Evolutionary conservation across 2,797 vertebrate genomes (phyloP).

Genomic region (Antennarius maculatus): DNA sequence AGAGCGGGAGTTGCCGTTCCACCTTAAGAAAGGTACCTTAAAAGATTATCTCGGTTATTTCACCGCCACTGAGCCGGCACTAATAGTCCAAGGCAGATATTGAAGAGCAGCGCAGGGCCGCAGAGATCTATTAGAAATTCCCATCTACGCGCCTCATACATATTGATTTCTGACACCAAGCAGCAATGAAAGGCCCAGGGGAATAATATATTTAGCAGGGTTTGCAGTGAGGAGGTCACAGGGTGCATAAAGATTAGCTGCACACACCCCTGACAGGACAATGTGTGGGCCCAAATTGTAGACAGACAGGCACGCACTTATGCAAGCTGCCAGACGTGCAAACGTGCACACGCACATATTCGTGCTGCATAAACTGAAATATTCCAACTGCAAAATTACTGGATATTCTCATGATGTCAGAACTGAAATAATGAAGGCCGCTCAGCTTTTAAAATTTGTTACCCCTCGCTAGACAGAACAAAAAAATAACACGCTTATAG

Average conservation of each 20-base stretch:
- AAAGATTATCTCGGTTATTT: conserved; percentile 99
- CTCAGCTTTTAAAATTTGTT: conserved; percentile 36
- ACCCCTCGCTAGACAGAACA: conserved; percentile 16
- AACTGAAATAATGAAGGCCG: conserved; percentile 19
- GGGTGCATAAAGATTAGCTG: conserved; percentile 99
- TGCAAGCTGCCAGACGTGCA: conserved; percentile 26
- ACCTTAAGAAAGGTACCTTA: conserved; percentile 99
- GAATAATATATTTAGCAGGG: conserved; percentile 99
- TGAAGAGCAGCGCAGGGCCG: conserved; percentile 98
- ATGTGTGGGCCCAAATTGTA: conserved; percentile 69
- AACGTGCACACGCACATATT: not conserved
- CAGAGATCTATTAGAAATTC: conserved; percentile 99
- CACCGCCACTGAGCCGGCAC: conserved; percentile 99
- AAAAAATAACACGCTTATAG: conserved; percentile 9
- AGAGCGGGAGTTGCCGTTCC: conserved; percentile 80
- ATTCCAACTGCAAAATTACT: conserved; percentile 27
- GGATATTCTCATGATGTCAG: conserved; percentile 14
- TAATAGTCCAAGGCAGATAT: conserved; percentile 99
- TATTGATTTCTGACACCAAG: conserved; percentile 99
- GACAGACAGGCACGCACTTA: conserved; percentile 49
- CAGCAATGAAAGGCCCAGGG: conserved; percentile 99
- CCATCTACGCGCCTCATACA: conserved; percentile 99
- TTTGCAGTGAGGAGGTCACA: conserved; percentile 98
- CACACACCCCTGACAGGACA: conserved; percentile 89
- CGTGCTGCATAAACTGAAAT: conserved; percentile 21